Evolutionary conservation across 2,113 vertebrate genomes (phyloP).

Genomic region (Nasalis larvatus): DNA sequence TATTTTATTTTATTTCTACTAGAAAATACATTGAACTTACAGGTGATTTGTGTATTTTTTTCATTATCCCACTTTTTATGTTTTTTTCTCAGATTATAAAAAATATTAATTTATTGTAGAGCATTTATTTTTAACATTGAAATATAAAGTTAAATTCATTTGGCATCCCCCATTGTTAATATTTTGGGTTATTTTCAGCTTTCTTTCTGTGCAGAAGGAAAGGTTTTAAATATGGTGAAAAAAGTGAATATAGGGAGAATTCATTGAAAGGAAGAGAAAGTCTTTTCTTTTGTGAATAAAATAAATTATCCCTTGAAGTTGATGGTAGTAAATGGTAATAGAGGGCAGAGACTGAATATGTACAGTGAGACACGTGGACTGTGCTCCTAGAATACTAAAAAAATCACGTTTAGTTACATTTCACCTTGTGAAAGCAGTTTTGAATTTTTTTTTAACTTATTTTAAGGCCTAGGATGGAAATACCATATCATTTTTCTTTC

Average conservation of each 20-base stretch:
- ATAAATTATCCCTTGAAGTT: constrained; percentile 55
- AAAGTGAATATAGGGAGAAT: constrained; percentile 37
- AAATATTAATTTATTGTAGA: background rate
- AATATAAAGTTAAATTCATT: constrained; percentile 13
- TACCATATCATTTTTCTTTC: background rate
- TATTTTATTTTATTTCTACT: constrained; percentile 40
- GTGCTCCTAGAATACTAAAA: background rate
- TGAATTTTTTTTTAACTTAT: constrained; percentile 26
- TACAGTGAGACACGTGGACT: background rate
- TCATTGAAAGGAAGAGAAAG: constrained; percentile 20
- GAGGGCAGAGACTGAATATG: constrained; percentile 45
- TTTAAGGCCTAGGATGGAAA: constrained; percentile 30
- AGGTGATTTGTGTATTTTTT: background rate
- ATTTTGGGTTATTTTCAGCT: constrained; percentile 13
- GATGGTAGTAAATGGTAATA: constrained; percentile 33
- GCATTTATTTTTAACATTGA: constrained; percentile 12
- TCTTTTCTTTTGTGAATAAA: constrained; percentile 42
- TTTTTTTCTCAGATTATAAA: background rate
- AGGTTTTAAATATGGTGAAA: background rate
- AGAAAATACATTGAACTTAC: background rate
- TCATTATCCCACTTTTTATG: background rate
- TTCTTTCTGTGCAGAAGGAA: background rate
- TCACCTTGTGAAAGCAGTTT: constrained; percentile 9
- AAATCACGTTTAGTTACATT: background rate
- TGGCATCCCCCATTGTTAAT: background rate